Base-by-base conservation (phyloP, 2,888 invertebrate species). In the Pegoplata infirma region DNA sequence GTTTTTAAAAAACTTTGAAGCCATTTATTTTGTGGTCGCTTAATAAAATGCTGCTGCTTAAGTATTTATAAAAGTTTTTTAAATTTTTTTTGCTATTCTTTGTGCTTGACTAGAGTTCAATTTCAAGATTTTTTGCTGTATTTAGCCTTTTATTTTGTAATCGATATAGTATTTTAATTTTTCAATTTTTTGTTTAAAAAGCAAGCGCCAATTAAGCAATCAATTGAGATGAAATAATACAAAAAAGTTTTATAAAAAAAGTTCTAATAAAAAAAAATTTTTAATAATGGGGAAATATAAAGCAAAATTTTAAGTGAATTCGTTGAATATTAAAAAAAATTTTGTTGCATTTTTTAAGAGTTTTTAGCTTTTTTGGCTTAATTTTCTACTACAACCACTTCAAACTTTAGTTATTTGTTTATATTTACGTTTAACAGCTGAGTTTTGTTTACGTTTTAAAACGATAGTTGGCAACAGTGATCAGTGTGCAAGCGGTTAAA, bases 161-260 rank as follows among this genome's bases (percentile, higher is more conserved):
- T 63, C 61, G 61, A 63, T 63, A 63, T 28, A 8, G 47, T 32
- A 49, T 28, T 49, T 47, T 47, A 12, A n/a, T 49, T 21, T 63
- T 63, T 47, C 32, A 7, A 32, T 32, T 32, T 40, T 40, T 5
- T 40, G 4, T 40, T 40, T 40, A 25, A 59, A 28, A 47, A 17
- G 61, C 14, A 47, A 64, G 69, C 76, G 64, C 47, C 76, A 76
- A 69, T 69, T 64, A 58, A 69, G 23, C 58, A 56, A 14, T 47
- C 58, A 76, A 76, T 69, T 76, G 58, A 58, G 49, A 58, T 69
- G 40, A 49, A 51, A 69, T 10, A 44, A 49, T 56, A 21, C 21
- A 32, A 21, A 63, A n/a, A 63, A 63, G 25, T 17, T 16, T 32
- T 19, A 40, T n/a, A 40, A 40, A 40, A 40, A 3, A n/a, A 40